A percentile compares a stretch with the other conserved stretches of the same genome.
Evolutionary conservation across 2,888 invertebrate genomes (phyloP).

Genomic region (Uropetala carovei): DNA sequence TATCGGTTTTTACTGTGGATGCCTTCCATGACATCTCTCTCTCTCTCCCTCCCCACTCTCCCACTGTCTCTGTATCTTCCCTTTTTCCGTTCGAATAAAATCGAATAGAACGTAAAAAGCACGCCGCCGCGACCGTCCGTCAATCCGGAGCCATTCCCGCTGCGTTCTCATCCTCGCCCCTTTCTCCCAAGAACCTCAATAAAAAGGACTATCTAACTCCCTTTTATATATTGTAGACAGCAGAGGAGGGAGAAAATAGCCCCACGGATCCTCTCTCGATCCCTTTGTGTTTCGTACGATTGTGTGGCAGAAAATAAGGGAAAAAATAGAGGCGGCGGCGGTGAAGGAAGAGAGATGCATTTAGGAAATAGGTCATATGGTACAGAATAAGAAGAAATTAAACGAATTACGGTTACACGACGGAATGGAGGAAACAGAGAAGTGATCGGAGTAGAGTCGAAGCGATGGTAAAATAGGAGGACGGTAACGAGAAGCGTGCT

Average conservation of each 20-base stretch:
- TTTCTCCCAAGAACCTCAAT: background rate
- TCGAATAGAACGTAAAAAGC: conserved; percentile 12
- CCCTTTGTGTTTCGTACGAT: background rate
- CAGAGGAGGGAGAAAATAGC: background rate
- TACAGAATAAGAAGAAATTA: background rate
- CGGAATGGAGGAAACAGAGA: too few species aligned
- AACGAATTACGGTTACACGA: background rate
- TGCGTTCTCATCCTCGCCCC: background rate
- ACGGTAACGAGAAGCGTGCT: background rate
- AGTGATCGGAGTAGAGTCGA: background rate
- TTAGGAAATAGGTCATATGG: background rate
- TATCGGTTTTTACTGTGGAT: background rate
- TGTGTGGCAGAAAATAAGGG: background rate
- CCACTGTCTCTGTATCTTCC: too few species aligned
- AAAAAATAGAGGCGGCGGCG: background rate
- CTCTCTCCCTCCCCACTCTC: background rate
- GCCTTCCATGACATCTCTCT: background rate
- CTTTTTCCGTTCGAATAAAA: background rate
- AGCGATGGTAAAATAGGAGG: background rate
- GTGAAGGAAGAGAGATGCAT: background rate
- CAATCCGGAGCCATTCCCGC: conserved; percentile 35
- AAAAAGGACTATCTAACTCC: background rate
- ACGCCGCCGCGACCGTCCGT: background rate
- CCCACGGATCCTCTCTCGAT: background rate
- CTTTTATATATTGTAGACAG: background rate